These are phyloP conservation scores for Ophion ventricosus DNA, from an alignment of 2,888 invertebrate species.

Conservation along the genomic window DNA sequence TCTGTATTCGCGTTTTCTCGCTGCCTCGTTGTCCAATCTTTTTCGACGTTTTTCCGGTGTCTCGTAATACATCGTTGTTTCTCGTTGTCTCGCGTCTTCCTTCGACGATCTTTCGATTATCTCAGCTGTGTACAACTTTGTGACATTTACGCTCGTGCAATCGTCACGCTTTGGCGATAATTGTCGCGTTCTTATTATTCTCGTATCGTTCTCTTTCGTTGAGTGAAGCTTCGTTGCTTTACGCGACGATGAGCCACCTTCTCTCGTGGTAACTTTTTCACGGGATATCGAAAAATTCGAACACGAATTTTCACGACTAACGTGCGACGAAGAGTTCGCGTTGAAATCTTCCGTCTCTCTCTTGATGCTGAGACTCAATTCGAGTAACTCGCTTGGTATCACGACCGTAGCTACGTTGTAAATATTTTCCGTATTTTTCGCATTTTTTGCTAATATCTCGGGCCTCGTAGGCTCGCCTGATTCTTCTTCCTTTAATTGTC, in stretches of 20 bases:
- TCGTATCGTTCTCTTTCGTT: slow-evolving; percentile 9
- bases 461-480: slow-evolving; percentile 66
- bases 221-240: not conserved
- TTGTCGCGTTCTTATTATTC: slow-evolving; percentile 10
- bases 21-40: slow-evolving; percentile 76
- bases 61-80: slow-evolving; percentile 78
- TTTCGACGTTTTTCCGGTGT: slow-evolving; percentile 77
- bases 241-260: too few relatives aligned
- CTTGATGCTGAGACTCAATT: slow-evolving; percentile 72
- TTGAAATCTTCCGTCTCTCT: slow-evolving; percentile 68
- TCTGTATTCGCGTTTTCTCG: slow-evolving; percentile 77
- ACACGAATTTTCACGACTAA: slow-evolving; percentile 45
- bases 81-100: slow-evolving; percentile 75
- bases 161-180: slow-evolving; percentile 73
- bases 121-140: slow-evolving; percentile 72
- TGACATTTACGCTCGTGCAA: slow-evolving; percentile 76
- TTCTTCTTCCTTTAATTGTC: slow-evolving; percentile 71
- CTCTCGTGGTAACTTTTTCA: not conserved
- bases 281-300: not conserved
- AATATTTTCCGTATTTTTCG: slow-evolving; percentile 67
- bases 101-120: slow-evolving; percentile 71
- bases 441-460: slow-evolving; percentile 68
- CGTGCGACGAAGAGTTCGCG: slow-evolving; percentile 70
- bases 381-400: slow-evolving; percentile 70
- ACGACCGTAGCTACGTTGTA: slow-evolving; percentile 71